phyloP scores from a whole-genome alignment of 1,140 invertebrate genomes.

The Neuroterus valhalla region DNA sequence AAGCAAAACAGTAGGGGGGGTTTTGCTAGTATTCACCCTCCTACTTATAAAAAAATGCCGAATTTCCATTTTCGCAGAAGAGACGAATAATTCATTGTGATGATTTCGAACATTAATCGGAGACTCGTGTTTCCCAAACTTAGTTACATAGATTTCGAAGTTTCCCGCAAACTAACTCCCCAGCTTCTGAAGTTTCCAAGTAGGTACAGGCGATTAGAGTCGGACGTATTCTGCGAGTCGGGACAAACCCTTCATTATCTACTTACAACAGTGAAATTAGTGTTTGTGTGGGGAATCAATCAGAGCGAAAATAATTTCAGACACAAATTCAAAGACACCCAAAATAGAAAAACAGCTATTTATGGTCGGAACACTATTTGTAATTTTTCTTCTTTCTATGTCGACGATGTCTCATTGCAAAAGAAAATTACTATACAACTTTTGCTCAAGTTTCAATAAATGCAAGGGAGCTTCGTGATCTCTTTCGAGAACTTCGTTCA shows the following conservation, averaged over 20 bases:
- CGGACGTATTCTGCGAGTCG: neutral
- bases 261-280: neutral
- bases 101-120: too few species aligned
- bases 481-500: slow-evolving; percentile 15
- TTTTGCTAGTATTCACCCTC: too few species aligned
- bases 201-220: slow-evolving; percentile 1
- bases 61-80: too few species aligned
- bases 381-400: slow-evolving; percentile 10
- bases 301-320: too few species aligned
- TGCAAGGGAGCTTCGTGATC: slow-evolving; percentile 11
- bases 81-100: too few species aligned
- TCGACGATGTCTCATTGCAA: slow-evolving; percentile 22
- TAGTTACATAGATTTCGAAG: neutral
- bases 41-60: too few species aligned
- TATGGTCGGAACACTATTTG: neutral
- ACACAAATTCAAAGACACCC: too few species aligned
- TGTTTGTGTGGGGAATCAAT: too few species aligned
- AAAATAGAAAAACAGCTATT: neutral
- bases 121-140: neutral
- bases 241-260: neutral
- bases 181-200: neutral
- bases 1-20: too few species aligned
- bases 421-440: slow-evolving; percentile 28
- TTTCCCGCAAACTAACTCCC: slow-evolving; percentile 19
- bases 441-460: slow-evolving; percentile 24